Conservation (phyloP, 2,888 invertebrate species). For the Papilio gigon region DNA sequence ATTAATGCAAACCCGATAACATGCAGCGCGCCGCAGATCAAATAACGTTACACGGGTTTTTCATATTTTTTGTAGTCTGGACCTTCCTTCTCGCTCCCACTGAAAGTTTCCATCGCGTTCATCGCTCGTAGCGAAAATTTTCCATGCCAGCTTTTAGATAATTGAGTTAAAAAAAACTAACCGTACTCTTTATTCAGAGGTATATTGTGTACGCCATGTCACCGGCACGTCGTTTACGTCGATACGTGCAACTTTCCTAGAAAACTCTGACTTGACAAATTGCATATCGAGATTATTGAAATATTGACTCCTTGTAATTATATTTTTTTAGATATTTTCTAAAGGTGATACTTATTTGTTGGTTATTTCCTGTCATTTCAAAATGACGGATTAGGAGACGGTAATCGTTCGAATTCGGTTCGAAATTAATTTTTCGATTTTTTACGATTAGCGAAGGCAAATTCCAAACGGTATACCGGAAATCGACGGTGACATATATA, state of each 20-base stretch:
- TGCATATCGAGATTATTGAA: too few relatives aligned
- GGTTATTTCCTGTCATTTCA: too few relatives aligned
- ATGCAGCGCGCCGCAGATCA: not conserved
- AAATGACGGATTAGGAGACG: too few relatives aligned
- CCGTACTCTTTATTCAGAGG: not conserved
- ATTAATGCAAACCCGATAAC: slow-evolving; percentile 11
- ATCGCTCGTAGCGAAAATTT: not conserved
- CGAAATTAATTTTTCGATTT: too few relatives aligned
- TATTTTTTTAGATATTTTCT: too few relatives aligned
- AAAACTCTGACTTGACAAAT: too few relatives aligned
- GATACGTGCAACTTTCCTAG: too few relatives aligned
- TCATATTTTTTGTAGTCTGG: not conserved
- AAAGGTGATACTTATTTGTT: too few relatives aligned
- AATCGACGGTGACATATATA: not conserved
- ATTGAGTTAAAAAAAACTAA: not conserved
- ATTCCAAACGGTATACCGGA: not conserved
- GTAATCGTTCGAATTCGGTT: too few relatives aligned
- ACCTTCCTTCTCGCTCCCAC: not conserved
- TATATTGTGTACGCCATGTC: not conserved
- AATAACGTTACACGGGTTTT: not conserved
- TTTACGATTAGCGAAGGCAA: not conserved
- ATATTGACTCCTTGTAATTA: too few relatives aligned
- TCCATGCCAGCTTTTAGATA: slow-evolving; percentile 1
- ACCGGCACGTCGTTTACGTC: too few relatives aligned
- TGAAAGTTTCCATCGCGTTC: not conserved